Evolutionary conservation across 2,888 invertebrate species (phyloP), one percentile per base, ranked within the genome.

Genomic region (Venusia cambrica): DNA sequence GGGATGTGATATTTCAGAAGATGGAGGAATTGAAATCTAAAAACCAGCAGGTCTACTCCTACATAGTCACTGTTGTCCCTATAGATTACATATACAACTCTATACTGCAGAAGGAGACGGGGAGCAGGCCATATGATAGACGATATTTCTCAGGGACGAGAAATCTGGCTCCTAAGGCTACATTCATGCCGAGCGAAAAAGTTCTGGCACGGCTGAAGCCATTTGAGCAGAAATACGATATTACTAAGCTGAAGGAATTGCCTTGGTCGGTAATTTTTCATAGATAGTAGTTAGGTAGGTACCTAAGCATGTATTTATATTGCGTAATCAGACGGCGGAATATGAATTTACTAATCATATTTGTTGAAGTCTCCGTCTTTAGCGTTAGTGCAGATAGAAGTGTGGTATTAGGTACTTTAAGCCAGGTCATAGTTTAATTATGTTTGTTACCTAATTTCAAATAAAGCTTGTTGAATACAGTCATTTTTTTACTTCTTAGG

Each of bases 191-290:
- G 0, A 29, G 36, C 0, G 4, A 47, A 2, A 42, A 48, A 1
- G 45, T 20, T 0, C 4, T 76, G 5, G 21, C 36, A 0, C 42
- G 36, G 1, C 52, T 85, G 3, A 27, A 41, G 2, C 54, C 53
- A 0, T 77, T 76, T 8, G 57, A 73, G 30, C 50, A 45, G 21
- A 73, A 67, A 25, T 85, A 73, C 45, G 59, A 64, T 33, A 69
- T 84, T 5, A 71, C 64, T 0, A 67, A 54, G 18, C 46, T 84
- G 8, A 73, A 54, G 5, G 73, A 69, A 22, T 40, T 85, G 29
- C 84, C 84, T 0, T 85, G 84, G 84, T 80, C 84, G 1, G 84
- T 80, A 2, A 77, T 85, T 30, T 84, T 85, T 39, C 67, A 77
- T 16, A 62, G 64, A 49, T 71, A 16, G 18, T 20, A 18, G 12